Evolutionary conservation across 2,113 vertebrate species (phyloP), one percentile per base, ranked within the genome.

Genomic region (Misgurnus anguillicaudatus): DNA sequence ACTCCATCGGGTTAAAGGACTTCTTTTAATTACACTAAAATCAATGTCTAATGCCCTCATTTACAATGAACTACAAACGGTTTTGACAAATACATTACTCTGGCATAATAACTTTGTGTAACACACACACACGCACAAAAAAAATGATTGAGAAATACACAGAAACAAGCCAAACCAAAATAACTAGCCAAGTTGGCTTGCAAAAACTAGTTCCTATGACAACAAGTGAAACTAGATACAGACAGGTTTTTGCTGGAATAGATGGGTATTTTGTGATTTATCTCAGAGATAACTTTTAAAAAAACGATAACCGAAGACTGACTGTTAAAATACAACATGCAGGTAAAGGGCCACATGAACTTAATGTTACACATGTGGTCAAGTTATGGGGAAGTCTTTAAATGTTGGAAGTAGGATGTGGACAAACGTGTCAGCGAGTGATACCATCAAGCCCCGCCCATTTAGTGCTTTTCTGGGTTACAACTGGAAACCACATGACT

Each of bases 151-250:
- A 42, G 10, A 13, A 13, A 19, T 10, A 63, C 16, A 38, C 42
- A 16, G 11, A 80, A 71, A 60, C 24, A 47, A 24, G 31, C 14
- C 8, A 4, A 39, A n/a, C 31, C 41, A 74, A 73, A 80, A 82
- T 55, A 77, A 79, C 73, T 69, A 63, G 47, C 17, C 39, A 80
- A 11, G 39, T 41, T 58, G 77, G 60, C 63, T n/a, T 53, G 60
- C 21, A 45, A 51, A 74, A 68, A 68, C 55, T 61, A 36, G 77
- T 63, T 79, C 60, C 80, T 74, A 78, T 76, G 72, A 81, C 76
- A 84, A 84, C 65, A 62, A 71, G 74, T 21, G 64, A 72, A 58
- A 77, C n/a, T 31, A 70, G 55, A 63, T 67, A 39, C 53, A 16
- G 51, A 16, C 10, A 63, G 48, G n/a, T 47, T 58, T 51, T 16